Conservation (phyloP, 2,888 invertebrate genomes). For the Venusia cambrica region DNA sequence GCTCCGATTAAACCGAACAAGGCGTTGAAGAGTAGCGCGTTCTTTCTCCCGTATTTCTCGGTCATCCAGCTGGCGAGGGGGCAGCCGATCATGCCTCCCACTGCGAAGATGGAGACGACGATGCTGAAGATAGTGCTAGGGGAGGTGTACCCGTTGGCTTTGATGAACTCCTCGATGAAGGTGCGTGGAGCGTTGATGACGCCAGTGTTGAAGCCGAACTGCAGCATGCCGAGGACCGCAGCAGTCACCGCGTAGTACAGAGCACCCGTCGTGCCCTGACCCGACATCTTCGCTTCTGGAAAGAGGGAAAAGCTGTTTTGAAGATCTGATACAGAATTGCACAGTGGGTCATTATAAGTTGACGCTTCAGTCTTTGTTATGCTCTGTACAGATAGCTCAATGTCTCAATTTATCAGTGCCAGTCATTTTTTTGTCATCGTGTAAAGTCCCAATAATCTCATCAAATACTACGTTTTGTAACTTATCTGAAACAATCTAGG, state of each 20-base stretch:
- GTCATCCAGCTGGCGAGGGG: constrained; percentile 87
- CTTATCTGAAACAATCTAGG: constrained; percentile 2
- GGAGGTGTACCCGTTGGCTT: constrained; percentile 72
- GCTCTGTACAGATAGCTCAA: too few relatives aligned
- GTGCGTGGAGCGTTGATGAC: constrained; percentile 85
- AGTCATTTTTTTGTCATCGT: too few relatives aligned
- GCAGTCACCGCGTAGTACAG: constrained; percentile 83
- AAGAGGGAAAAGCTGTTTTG: constrained; percentile 28
- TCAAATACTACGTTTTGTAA: neutral
- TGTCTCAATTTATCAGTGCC: too few relatives aligned
- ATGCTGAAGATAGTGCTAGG: constrained; percentile 81
- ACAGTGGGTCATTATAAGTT: too few relatives aligned
- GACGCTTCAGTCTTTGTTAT: too few relatives aligned
- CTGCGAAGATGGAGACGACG: constrained; percentile 88
- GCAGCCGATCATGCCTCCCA: constrained; percentile 90
- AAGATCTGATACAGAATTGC: too few relatives aligned
- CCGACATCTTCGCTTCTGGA: constrained; percentile 61
- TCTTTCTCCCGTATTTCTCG: constrained; percentile 85
- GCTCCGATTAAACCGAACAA: constrained; percentile 84
- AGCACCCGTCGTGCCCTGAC: constrained; percentile 80
- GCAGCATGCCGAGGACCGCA: constrained; percentile 86
- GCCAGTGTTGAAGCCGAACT: constrained; percentile 87
- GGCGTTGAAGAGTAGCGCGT: constrained; percentile 84
- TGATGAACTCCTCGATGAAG: constrained; percentile 84
- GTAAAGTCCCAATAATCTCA: constrained; percentile 2